A percentile compares a stretch with the other conserved stretches of the same genome.
phyloP scores from a whole-genome alignment of 2,113 vertebrate species.

The Turdus rufiventris region DNA sequence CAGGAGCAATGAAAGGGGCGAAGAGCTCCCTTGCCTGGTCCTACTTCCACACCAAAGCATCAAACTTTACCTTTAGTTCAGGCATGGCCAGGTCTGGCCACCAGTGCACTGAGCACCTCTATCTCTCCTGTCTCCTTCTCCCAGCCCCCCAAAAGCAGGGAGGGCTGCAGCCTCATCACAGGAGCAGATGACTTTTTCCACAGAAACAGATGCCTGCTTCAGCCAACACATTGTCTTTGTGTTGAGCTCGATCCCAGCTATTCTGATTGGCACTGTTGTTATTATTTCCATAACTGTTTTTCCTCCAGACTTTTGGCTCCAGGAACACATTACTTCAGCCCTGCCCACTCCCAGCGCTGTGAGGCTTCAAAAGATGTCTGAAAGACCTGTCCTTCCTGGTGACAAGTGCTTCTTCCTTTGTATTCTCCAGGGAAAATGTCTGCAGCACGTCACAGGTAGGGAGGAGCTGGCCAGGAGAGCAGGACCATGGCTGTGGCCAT shows the following conservation, averaged over 20 bases:
- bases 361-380: not conserved
- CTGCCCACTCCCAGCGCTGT: not conserved
- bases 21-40: not conserved
- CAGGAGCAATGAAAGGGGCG: not conserved
- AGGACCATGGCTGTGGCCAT: not conserved
- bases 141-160: not conserved
- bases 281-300: conserved; percentile 3
- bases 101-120: accelerated
- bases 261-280: not conserved
- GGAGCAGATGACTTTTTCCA: not conserved
- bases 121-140: not conserved
- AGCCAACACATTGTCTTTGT: not conserved
- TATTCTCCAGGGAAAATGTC: not conserved
- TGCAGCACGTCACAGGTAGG: accelerated
- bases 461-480: not conserved
- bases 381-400: not conserved
- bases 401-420: not conserved
- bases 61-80: not conserved
- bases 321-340: not conserved
- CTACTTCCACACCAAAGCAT: not conserved
- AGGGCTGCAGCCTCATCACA: not conserved
- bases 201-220: not conserved
- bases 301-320: not conserved
- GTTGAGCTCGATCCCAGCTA: not conserved
- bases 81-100: not conserved